Conservation (phyloP, 2,797 vertebrate species). For the Trachurus trachurus region DNA sequence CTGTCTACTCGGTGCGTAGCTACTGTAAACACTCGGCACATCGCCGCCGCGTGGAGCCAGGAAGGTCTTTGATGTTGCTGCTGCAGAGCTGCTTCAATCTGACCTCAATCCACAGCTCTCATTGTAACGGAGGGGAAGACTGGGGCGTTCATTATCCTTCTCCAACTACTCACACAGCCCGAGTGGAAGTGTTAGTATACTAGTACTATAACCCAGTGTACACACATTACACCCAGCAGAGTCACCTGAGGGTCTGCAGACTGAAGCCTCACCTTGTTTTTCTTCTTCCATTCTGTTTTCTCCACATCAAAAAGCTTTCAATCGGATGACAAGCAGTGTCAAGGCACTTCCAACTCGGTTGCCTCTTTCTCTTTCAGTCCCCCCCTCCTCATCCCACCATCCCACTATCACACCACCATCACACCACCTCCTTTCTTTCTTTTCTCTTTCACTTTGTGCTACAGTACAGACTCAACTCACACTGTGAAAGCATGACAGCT, state of each 20-base stretch:
- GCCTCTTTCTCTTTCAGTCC: slow-evolving; percentile 29
- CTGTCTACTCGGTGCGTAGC: not conserved
- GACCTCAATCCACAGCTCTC: slow-evolving; percentile 68
- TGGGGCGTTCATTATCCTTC: slow-evolving; percentile 45
- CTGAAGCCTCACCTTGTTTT: slow-evolving; percentile 51
- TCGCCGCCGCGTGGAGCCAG: slow-evolving; percentile 9
- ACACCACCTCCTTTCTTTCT: not conserved
- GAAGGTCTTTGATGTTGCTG: slow-evolving; percentile 55
- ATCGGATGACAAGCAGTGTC: slow-evolving; percentile 70
- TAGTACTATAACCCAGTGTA: not conserved
- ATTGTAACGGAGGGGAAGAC: slow-evolving; percentile 41
- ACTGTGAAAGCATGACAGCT: slow-evolving; percentile 47
- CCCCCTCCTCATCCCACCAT: not conserved
- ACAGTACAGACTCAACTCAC: slow-evolving; percentile 32
- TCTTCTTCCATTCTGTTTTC: slow-evolving; percentile 58
- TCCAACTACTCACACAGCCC: slow-evolving; percentile 25
- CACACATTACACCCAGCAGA: not conserved
- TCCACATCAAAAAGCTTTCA: slow-evolving; percentile 70
- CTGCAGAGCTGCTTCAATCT: slow-evolving; percentile 51
- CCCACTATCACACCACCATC: too few species aligned
- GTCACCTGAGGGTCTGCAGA: slow-evolving; percentile 55
- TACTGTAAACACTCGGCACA: slow-evolving; percentile 44
- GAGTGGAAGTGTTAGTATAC: slow-evolving; percentile 16
- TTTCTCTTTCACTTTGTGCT: slow-evolving; percentile 34
- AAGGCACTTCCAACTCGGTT: slow-evolving; percentile 56